A percentile compares a stretch with the other conserved stretches of the same genome.
Evolutionary conservation across 2,888 invertebrate species (phyloP).

Genomic region (Onchidella celtica): DNA sequence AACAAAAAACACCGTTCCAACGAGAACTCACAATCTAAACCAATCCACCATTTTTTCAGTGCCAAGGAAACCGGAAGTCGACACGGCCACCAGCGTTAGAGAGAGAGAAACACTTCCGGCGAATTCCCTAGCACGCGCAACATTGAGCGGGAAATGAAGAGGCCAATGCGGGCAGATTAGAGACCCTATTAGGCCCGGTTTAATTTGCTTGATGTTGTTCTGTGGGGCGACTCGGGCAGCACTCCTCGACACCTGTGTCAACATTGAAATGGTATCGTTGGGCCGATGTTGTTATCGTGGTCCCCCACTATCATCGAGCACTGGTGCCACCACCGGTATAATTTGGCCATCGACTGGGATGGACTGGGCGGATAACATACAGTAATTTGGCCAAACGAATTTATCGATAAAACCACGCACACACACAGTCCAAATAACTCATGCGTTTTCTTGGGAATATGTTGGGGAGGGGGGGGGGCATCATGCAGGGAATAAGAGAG

Average conservation of each 20-base stretch:
- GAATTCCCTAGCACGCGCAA: slow-evolving; percentile 45
- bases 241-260: slow-evolving; percentile 43
- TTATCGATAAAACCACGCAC: too few species aligned
- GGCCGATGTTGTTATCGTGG: not conserved
- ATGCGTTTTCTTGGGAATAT: too few species aligned
- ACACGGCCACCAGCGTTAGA: slow-evolving; percentile 24
- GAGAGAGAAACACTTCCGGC: slow-evolving; percentile 44
- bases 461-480: too few species aligned
- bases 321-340: not conserved
- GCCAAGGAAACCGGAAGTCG: slow-evolving; percentile 30
- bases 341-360: not conserved
- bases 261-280: slow-evolving; percentile 28
- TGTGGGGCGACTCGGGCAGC: not conserved
- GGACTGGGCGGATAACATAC: not conserved
- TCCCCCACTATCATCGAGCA: slow-evolving; percentile 25
- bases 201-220: slow-evolving; percentile 41
- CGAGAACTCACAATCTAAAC: too few species aligned
- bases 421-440: too few species aligned
- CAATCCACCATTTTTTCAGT: too few species aligned
- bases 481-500: too few species aligned
- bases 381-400: too few species aligned
- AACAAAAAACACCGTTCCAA: too few species aligned
- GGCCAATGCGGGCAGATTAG: slow-evolving; percentile 47
- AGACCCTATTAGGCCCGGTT: slow-evolving; percentile 22
- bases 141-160: slow-evolving; percentile 44